Conservation (phyloP, 2,888 invertebrate genomes). For the Pegoplata infirma region DNA sequence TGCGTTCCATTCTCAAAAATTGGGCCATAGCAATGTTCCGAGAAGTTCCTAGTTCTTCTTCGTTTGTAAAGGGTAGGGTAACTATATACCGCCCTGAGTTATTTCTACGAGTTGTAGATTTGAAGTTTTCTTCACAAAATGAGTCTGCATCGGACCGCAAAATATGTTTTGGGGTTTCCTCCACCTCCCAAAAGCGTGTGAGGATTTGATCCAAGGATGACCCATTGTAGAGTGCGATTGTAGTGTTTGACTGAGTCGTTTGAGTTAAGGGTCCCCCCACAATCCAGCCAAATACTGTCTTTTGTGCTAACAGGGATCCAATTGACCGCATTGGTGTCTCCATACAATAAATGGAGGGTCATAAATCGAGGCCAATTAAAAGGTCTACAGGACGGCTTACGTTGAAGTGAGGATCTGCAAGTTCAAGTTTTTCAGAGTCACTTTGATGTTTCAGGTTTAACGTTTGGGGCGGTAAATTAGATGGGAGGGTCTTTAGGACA, state of each 20-base stretch:
- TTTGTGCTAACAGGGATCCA: no score
- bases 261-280: not conserved
- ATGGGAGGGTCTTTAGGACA: not conserved
- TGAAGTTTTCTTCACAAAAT: not conserved
- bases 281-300: constrained; percentile 27
- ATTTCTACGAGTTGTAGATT: not conserved
- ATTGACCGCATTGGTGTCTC: no score
- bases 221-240: not conserved
- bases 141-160: constrained; percentile 7
- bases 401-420: no score
- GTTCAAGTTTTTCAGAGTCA: not conserved
- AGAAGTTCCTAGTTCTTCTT: not conserved
- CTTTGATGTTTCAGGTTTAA: not conserved
- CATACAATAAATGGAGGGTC: no score
- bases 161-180: not conserved
- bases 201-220: not conserved
- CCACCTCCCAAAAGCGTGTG: no score
- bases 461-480: constrained; percentile 1
- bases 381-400: no score
- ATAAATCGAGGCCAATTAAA: no score
- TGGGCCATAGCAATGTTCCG: constrained; percentile 5
- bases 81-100: no score
- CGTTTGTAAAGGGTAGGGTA: no score
- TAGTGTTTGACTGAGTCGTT: not conserved
- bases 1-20: no score